phyloP scores from a whole-genome alignment of 2,797 vertebrate genomes.

The Sebastes hubbsi region DNA sequence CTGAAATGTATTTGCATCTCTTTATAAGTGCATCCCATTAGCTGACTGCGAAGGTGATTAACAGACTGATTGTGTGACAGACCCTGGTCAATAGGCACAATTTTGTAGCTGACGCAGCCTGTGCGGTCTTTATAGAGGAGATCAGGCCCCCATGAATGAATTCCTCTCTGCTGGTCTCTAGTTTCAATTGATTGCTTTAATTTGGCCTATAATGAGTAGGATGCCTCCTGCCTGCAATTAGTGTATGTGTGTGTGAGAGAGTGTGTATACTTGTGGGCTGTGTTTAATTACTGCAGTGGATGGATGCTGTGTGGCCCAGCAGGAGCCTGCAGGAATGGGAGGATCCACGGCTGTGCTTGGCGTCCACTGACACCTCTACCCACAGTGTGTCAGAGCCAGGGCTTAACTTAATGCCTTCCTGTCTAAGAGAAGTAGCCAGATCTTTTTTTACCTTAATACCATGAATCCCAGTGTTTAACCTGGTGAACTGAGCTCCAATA shows the following conservation, averaged over 20 bases:
- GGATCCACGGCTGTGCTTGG: slow-evolving; percentile 52
- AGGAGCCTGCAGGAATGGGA: slow-evolving; percentile 56
- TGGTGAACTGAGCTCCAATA: slow-evolving; percentile 1
- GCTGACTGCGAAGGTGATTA: slow-evolving; percentile 52
- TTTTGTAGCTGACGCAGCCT: slow-evolving; percentile 59
- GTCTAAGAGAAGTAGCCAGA: slow-evolving; percentile 15
- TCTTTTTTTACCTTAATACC: slow-evolving; percentile 26
- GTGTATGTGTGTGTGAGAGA: slow-evolving; percentile 23
- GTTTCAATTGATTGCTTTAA: slow-evolving; percentile 77
- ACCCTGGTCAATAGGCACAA: slow-evolving; percentile 30
- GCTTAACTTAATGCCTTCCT: slow-evolving; percentile 42
- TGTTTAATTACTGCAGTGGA: slow-evolving; percentile 78
- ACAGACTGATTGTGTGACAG: slow-evolving; percentile 43
- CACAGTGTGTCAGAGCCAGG: slow-evolving; percentile 31
- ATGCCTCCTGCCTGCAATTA: slow-evolving; percentile 73
- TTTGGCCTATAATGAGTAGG: slow-evolving; percentile 72
- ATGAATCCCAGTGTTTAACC: slow-evolving; percentile 38
- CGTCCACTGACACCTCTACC: slow-evolving; percentile 50
- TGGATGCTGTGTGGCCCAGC: slow-evolving; percentile 64
- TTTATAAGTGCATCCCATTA: slow-evolving; percentile 25
- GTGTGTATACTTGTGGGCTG: slow-evolving; percentile 48
- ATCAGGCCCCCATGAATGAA: slow-evolving; percentile 56
- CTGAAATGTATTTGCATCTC: slow-evolving; percentile 23
- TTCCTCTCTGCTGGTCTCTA: slow-evolving; percentile 70
- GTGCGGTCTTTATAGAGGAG: slow-evolving; percentile 49